A percentile compares a stretch with the other conserved stretches of the same genome.
Conservation (phyloP, 2,797 vertebrate species). For the Pampus argenteus region DNA sequence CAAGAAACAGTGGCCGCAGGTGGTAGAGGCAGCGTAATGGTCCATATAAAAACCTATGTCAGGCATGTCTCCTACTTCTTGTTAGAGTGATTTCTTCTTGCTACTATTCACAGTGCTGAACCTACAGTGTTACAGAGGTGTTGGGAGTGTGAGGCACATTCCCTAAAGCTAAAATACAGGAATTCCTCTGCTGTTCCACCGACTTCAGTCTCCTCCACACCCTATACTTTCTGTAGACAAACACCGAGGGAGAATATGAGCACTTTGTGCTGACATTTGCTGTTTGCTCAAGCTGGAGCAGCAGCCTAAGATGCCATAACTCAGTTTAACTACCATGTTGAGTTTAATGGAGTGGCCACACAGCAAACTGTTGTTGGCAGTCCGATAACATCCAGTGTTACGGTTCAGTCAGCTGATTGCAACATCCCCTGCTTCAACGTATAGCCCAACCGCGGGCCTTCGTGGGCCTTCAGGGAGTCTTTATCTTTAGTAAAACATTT, state of each 20-base stretch:
- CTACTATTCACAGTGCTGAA: neutral
- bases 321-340: constrained; percentile 58
- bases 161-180: constrained; percentile 16
- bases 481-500: constrained; percentile 39
- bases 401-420: constrained; percentile 50
- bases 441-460: constrained; percentile 3
- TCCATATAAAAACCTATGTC: no score
- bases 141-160: constrained; percentile 17
- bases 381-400: constrained; percentile 44
- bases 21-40: no score
- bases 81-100: neutral
- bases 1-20: no score
- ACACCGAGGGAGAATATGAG: constrained; percentile 38
- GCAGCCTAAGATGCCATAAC: constrained; percentile 44
- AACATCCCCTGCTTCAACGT: constrained; percentile 1
- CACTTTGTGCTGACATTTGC: constrained; percentile 37
- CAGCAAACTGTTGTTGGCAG: constrained; percentile 37
- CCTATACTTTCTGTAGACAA: constrained; percentile 46
- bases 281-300: constrained; percentile 51
- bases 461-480: constrained; percentile 25
- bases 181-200: constrained; percentile 27
- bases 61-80: no score
- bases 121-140: neutral
- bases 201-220: constrained; percentile 32
- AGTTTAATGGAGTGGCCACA: constrained; percentile 51